These are phyloP conservation scores for Ophiodon elongatus DNA, from an alignment of 2,113 vertebrate species.

Conservation along the genomic window DNA sequence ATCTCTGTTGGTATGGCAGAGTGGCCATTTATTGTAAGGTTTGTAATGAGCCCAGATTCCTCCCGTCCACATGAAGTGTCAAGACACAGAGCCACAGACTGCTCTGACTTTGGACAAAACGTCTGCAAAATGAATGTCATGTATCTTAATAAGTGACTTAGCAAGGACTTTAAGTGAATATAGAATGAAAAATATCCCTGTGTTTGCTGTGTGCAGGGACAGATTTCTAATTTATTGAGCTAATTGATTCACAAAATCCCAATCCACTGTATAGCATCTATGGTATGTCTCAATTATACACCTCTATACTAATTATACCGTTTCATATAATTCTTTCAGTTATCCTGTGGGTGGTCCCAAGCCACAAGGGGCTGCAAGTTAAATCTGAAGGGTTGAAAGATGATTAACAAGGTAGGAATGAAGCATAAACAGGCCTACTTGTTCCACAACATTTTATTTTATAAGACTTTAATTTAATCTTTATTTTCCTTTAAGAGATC, in stretches of 20 bases:
- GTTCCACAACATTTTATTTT: not conserved
- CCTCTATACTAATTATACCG: not conserved
- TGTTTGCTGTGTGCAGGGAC: not conserved
- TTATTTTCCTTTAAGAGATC: not conserved
- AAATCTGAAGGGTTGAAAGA: not conserved
- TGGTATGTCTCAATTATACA: not conserved
- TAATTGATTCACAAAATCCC: not conserved
- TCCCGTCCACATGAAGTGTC: not conserved
- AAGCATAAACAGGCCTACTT: not conserved
- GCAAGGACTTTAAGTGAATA: not conserved
- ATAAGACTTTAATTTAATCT: not conserved
- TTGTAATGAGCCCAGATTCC: not conserved
- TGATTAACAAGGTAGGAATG: not conserved
- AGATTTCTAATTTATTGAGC: not conserved
- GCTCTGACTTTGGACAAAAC: not conserved
- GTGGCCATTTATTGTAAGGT: not conserved
- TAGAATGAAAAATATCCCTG: not conserved
- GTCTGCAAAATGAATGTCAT: constrained; percentile 10
- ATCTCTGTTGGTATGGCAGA: not conserved
- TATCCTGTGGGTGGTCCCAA: not conserved
- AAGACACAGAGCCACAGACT: not conserved
- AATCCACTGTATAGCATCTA: not conserved
- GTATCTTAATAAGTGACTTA: not conserved
- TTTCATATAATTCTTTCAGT: not conserved
- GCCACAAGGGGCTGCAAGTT: not conserved